Conservation (phyloP, 2,113 vertebrate species). For the Aphyosemion australe region DNA sequence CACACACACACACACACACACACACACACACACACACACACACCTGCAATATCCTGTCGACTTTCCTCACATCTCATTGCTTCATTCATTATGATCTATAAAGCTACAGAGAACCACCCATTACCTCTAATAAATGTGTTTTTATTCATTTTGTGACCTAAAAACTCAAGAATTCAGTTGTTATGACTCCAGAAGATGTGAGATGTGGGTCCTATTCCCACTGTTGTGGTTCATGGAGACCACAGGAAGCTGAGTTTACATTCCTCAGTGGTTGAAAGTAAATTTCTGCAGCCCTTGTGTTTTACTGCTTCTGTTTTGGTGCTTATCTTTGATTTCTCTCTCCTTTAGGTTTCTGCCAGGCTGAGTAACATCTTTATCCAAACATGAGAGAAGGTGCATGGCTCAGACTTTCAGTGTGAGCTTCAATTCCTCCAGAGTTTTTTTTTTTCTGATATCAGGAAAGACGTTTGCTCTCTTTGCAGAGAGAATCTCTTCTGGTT, state of each 20-base stretch:
- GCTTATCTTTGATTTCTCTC: constrained; percentile 27
- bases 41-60: constrained; percentile 10
- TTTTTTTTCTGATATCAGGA: constrained; percentile 56
- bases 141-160: background rate
- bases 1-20: too few species aligned
- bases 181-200: constrained; percentile 28
- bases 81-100: constrained; percentile 31
- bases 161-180: constrained; percentile 29
- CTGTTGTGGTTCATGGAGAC: constrained; percentile 1
- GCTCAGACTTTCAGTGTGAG: constrained; percentile 44
- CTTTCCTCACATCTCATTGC: constrained; percentile 22
- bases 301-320: constrained; percentile 15
- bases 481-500: constrained; percentile 32
- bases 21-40: background rate
- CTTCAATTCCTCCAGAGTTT: constrained; percentile 54
- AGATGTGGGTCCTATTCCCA: constrained; percentile 37
- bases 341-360: constrained; percentile 51
- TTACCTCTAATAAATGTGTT: too few species aligned
- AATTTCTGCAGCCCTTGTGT: constrained; percentile 23
- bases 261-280: constrained; percentile 5
- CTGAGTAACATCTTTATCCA: constrained; percentile 34
- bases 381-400: constrained; percentile 35
- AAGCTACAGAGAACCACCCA: too few species aligned
- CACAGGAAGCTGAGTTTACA: constrained; percentile 34
- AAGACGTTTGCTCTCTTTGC: constrained; percentile 40